Percentiles rank a stretch among this genome's conserved stretches.
These are phyloP conservation scores for Myiopsitta monachus DNA, from an alignment of 2,113 vertebrate species.

Conservation along the genomic window DNA sequence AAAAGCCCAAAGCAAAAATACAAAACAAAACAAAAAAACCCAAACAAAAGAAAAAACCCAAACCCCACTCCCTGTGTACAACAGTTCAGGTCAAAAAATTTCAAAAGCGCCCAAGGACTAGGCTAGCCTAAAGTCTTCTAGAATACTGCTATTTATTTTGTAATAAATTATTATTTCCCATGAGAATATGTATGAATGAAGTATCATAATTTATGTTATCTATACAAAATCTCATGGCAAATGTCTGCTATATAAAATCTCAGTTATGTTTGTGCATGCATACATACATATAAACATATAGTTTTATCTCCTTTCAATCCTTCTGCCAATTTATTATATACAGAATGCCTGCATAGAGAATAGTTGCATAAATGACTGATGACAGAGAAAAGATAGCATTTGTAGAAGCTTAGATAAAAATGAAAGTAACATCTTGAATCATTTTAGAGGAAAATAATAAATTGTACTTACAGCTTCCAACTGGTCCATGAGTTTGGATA, in stretches of 20 bases:
- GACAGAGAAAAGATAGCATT: not conserved
- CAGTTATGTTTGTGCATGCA: not conserved
- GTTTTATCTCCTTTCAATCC: not conserved
- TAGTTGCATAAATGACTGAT: not conserved
- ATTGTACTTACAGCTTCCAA: conserved; percentile 88
- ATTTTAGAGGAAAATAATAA: conserved; percentile 9
- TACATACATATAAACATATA: not conserved
- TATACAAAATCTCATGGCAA: not conserved
- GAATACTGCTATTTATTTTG: not conserved
- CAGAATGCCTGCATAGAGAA: not conserved
- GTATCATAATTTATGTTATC: not conserved
- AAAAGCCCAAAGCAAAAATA: too few species aligned
- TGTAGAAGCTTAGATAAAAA: not conserved
- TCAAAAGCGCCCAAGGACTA: not conserved
- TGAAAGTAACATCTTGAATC: not conserved
- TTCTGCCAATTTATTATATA: not conserved
- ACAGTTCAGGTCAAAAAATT: not conserved
- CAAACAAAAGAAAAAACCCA: not conserved
- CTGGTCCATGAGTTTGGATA: conserved; percentile 95
- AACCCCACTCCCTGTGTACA: not conserved
- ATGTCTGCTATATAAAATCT: not conserved
- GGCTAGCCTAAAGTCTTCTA: not conserved
- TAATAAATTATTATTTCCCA: not conserved
- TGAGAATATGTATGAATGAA: not conserved
- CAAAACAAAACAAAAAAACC: too few species aligned